Base-by-base conservation (phyloP, 2,888 invertebrate genomes). In the Melanotus villosus region DNA sequence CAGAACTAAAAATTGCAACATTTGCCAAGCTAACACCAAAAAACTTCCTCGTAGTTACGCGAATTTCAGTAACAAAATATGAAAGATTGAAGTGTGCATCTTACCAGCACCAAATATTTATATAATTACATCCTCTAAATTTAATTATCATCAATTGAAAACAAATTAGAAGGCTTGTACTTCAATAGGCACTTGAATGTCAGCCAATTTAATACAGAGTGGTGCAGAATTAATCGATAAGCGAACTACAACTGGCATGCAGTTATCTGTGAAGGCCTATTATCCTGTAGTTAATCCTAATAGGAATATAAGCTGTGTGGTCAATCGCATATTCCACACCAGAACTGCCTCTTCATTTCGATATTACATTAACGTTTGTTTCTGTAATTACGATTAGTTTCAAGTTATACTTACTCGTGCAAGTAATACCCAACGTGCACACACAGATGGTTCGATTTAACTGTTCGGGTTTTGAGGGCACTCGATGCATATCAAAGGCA, bases 321-420 rank as follows among this genome's bases (percentile, higher is more conserved):
- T 56, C 56, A 56, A 21, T 52, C 52, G 32, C 6, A 47, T 52
- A 52, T 52, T 52, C 32, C 2, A 9, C 10, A 10, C 26, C 26
- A 47, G n/a, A 47, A 47, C 26, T n/a, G 12, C 32, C 32, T 10
- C 52, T 52, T 52, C 32, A 52, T 56, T 38, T 21, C 56, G 10
- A 12, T 56, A 19, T 19, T 38, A 38, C 56, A 56, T 18, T 1
- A 36, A 12, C 38, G 32, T 56, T 56, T 56, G 56, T 56, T 56
- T 38, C 36, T n/a, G 2, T 38, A 56, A 56, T 56, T 56, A 23
- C 56, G 12, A 56, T 56, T 56, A 56, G 56, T 56, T 56, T 56
- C 34, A 36, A 56, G 56, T 56, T 14, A 34, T 34, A 56, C 36
- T 19, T 36, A 26, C 32, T 32, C 52, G 52, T 52, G 52, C 32